phyloP scores from a whole-genome alignment of 2,888 invertebrate species.

The Fabriciana adippe region DNA sequence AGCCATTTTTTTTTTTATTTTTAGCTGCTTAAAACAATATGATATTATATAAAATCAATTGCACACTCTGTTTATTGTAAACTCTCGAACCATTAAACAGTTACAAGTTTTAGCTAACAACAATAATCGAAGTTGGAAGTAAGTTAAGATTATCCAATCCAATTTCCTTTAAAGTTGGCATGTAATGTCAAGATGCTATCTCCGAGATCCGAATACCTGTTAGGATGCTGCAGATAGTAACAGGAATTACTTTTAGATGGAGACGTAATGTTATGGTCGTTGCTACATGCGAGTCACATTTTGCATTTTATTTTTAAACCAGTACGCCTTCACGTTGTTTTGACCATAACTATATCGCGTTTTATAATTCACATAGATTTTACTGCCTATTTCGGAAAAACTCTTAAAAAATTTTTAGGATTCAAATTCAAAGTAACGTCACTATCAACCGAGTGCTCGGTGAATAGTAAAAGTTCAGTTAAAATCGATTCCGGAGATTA shows the following conservation, averaged over 20 bases:
- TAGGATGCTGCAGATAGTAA: slow-evolving; percentile 1
- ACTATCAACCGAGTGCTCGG: no score
- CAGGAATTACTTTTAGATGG: not conserved
- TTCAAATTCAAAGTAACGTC: no score
- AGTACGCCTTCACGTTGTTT: not conserved
- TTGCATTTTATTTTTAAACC: not conserved
- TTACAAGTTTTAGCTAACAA: slow-evolving; percentile 9
- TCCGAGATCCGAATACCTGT: slow-evolving; percentile 10
- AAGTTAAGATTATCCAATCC: slow-evolving; percentile 7
- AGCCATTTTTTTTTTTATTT: no score
- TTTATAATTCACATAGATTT: not conserved
- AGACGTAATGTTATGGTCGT: slow-evolving; percentile 4
- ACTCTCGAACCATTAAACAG: slow-evolving; percentile 2
- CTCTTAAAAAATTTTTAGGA: no score
- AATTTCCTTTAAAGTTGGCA: slow-evolving; percentile 14
- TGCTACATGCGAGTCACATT: not conserved
- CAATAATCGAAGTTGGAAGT: slow-evolving; percentile 13
- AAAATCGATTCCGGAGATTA: no score
- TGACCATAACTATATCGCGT: not conserved
- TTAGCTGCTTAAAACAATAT: no score
- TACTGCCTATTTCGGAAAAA: no score
- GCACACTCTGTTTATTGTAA: no score
- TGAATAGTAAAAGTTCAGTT: no score
- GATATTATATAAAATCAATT: no score
- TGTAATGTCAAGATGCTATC: slow-evolving; percentile 8